A percentile compares a stretch with the other conserved stretches of the same genome.
Conservation (phyloP, 2,888 invertebrate genomes). For the Pyrocoelia pectoralis region DNA sequence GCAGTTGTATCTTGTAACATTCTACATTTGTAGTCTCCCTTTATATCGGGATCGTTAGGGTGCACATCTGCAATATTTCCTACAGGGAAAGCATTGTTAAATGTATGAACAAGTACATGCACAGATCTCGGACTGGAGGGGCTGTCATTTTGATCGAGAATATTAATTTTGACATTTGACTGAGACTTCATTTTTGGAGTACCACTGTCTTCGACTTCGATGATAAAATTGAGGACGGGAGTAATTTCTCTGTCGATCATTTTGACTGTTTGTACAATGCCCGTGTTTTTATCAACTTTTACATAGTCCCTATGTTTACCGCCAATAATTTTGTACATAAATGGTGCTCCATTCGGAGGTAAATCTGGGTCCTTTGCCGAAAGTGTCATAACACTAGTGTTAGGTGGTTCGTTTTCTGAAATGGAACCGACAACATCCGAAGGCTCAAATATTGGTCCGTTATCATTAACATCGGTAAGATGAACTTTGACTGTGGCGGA, state of each 20-base stretch:
- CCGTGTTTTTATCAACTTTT: slow-evolving; percentile 80
- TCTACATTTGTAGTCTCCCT: slow-evolving; percentile 88
- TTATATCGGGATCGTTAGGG: slow-evolving; percentile 91
- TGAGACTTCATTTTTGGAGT: slow-evolving; percentile 83
- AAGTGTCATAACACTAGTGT: slow-evolving; percentile 84
- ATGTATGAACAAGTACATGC: slow-evolving; percentile 79
- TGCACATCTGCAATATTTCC: slow-evolving; percentile 92
- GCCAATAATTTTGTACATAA: slow-evolving; percentile 80
- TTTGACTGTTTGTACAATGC: slow-evolving; percentile 79
- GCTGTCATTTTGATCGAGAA: slow-evolving; percentile 90
- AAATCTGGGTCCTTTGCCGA: slow-evolving; percentile 88
- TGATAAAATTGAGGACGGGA: slow-evolving; percentile 75
- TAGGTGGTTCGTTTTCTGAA: slow-evolving; percentile 86
- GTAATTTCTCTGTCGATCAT: slow-evolving; percentile 84
- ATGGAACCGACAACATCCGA: slow-evolving; percentile 78
- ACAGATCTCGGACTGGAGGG: slow-evolving; percentile 86
- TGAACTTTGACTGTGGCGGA: slow-evolving; percentile 83
- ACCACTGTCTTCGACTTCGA: slow-evolving; percentile 91
- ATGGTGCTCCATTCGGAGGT: slow-evolving; percentile 91
- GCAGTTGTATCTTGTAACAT: slow-evolving; percentile 72
- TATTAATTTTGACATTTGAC: slow-evolving; percentile 76
- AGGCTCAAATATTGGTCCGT: slow-evolving; percentile 84
- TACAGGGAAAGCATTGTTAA: slow-evolving; percentile 76
- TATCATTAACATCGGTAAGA: slow-evolving; percentile 90
- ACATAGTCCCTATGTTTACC: slow-evolving; percentile 81